Evolutionary conservation across 2,888 invertebrate genomes (phyloP).

Genomic region (Punctoribates punctum): DNA sequence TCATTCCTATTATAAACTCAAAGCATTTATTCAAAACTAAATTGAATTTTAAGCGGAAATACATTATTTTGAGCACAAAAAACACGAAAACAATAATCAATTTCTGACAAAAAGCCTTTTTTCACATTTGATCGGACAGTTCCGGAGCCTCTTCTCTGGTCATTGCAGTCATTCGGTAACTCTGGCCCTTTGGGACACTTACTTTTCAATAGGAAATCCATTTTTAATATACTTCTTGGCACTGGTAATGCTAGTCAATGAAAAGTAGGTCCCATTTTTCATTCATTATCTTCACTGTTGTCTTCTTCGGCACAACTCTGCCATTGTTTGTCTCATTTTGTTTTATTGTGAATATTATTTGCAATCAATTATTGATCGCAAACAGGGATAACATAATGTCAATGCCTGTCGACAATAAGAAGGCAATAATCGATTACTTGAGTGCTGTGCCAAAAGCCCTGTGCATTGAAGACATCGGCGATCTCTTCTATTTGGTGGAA

Average conservation of each 20-base stretch:
- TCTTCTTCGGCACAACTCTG: too few relatives aligned
- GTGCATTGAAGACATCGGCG: constrained; percentile 89
- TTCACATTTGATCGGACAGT: too few relatives aligned
- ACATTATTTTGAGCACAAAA: too few relatives aligned
- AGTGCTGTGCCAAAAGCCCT: constrained; percentile 66
- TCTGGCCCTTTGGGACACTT: constrained; percentile 92
- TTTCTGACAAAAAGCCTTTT: background rate
- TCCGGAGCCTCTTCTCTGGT: constrained; percentile 82
- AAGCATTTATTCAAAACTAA: too few relatives aligned
- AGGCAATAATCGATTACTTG: constrained; percentile 44
- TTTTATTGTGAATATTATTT: background rate
- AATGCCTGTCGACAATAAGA: constrained; percentile 40
- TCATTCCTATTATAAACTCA: too few relatives aligned
- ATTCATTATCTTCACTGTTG: too few relatives aligned
- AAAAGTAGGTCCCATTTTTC: constrained; percentile 63
- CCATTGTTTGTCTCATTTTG: too few relatives aligned
- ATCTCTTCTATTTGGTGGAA: constrained; percentile 87
- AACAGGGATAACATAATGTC: constrained; percentile 45
- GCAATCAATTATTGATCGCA: background rate
- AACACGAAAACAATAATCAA: too few relatives aligned
- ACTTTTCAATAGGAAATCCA: constrained; percentile 91
- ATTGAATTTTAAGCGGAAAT: too few relatives aligned
- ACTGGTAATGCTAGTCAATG: constrained; percentile 91
- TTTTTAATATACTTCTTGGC: constrained; percentile 93
- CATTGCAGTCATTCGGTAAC: constrained; percentile 80